Evolutionary conservation across 64 coral and sea anemone species (phyloP).

Genomic region (Dendronephthya gigantea): DNA sequence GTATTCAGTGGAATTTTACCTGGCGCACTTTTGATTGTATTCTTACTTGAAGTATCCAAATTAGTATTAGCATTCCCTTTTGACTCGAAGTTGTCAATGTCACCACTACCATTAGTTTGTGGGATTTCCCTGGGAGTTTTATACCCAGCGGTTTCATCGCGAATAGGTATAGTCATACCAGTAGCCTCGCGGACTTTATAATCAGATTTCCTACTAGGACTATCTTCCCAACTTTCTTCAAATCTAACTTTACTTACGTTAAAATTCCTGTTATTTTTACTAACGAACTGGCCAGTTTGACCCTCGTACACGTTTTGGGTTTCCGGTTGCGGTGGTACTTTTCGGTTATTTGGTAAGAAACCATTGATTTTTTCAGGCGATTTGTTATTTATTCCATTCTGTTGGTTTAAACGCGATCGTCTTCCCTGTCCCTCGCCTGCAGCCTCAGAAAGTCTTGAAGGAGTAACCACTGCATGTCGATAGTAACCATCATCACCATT

Average conservation of each 20-base stretch:
- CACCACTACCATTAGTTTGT: neutral
- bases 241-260: neutral
- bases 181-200: neutral
- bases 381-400: neutral
- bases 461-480: neutral
- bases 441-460: neutral
- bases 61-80: neutral
- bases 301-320: neutral
- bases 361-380: neutral
- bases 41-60: neutral
- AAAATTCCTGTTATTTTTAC: neutral
- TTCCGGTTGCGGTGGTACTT: neutral
- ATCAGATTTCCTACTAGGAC: neutral
- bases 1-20: neutral
- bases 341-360: neutral
- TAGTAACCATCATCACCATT: neutral
- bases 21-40: neutral
- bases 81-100: neutral
- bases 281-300: neutral
- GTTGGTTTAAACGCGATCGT: neutral
- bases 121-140: neutral
- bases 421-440: neutral
- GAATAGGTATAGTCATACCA: neutral
- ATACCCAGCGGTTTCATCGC: neutral
- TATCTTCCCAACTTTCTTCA: conserved; percentile 12